Evolutionary conservation across 2,888 invertebrate genomes (phyloP).

Genomic region (Agapostemon virescens): DNA sequence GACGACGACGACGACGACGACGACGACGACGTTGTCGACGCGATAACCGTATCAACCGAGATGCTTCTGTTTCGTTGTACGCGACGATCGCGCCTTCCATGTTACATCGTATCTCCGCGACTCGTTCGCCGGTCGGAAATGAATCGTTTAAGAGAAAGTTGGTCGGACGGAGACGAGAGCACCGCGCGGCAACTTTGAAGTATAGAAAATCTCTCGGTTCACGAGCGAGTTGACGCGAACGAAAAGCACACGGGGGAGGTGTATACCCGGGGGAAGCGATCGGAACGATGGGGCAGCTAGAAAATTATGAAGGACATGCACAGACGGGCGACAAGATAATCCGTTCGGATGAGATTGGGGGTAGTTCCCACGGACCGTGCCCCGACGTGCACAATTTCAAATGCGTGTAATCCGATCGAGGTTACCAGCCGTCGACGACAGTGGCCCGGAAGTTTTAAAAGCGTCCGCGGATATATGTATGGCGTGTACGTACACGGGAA

Average conservation of each 20-base stretch:
- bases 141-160: neutral
- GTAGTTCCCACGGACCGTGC: slow-evolving; percentile 1
- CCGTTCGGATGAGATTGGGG: slow-evolving; percentile 46
- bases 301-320: slow-evolving; percentile 53
- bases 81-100: no score
- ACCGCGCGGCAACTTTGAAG: no score
- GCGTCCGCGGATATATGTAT: slow-evolving; percentile 33
- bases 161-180: neutral
- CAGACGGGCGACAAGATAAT: slow-evolving; percentile 43
- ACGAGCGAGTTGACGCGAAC: neutral
- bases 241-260: neutral
- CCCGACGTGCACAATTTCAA: slow-evolving; percentile 53
- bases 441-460: slow-evolving; percentile 60
- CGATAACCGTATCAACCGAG: neutral
- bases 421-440: slow-evolving; percentile 52
- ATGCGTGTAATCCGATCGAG: slow-evolving; percentile 59
- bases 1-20: neutral
- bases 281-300: slow-evolving; percentile 15
- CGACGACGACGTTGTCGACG: neutral
- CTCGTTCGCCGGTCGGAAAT: neutral
- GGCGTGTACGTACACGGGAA: neutral
- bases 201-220: neutral
- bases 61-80: no score
- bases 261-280: slow-evolving; percentile 16
- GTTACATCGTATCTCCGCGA: neutral